These are phyloP conservation scores for Clamator glandarius DNA, from an alignment of 2,797 vertebrate genomes.

Conservation along the genomic window DNA sequence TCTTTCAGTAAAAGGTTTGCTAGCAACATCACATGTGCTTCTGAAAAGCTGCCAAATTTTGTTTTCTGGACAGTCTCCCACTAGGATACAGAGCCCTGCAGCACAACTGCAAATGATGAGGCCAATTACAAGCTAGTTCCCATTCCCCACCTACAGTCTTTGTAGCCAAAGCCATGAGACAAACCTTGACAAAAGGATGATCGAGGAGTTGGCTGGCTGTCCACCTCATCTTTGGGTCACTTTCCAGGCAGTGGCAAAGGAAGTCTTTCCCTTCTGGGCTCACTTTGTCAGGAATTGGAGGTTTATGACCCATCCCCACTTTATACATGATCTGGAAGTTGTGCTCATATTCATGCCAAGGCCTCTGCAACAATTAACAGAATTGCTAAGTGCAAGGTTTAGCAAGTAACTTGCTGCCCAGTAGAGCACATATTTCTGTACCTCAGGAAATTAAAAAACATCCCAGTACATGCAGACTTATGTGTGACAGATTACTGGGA, in stretches of 20 bases:
- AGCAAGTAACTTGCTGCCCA: not conserved
- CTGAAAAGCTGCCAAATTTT: not conserved
- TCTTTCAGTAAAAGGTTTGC: not conserved
- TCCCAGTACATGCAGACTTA: not conserved
- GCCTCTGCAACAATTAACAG: constrained; percentile 82
- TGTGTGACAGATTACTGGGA: not conserved
- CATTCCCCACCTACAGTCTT: not conserved
- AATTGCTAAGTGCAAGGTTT: not conserved
- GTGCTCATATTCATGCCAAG: constrained; percentile 99
- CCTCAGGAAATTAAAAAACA: not conserved
- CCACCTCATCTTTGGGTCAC: constrained; percentile 95
- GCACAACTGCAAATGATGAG: not conserved
- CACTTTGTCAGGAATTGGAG: constrained; percentile 94
- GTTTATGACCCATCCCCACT: constrained; percentile 99
- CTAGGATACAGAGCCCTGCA: not conserved
- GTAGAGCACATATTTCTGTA: not conserved
- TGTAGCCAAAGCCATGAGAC: not conserved
- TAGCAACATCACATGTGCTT: accelerated
- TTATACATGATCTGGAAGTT: constrained; percentile 99
- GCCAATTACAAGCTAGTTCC: not conserved
- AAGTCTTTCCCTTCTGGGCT: constrained; percentile 98
- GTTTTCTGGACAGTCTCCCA: not conserved
- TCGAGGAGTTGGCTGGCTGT: constrained; percentile 97
- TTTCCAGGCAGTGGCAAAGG: constrained; percentile 95
- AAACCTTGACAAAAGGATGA: constrained; percentile 97